Evolutionary conservation across 1,140 invertebrate genomes (phyloP).

Genomic region (Bombus picipes): DNA sequence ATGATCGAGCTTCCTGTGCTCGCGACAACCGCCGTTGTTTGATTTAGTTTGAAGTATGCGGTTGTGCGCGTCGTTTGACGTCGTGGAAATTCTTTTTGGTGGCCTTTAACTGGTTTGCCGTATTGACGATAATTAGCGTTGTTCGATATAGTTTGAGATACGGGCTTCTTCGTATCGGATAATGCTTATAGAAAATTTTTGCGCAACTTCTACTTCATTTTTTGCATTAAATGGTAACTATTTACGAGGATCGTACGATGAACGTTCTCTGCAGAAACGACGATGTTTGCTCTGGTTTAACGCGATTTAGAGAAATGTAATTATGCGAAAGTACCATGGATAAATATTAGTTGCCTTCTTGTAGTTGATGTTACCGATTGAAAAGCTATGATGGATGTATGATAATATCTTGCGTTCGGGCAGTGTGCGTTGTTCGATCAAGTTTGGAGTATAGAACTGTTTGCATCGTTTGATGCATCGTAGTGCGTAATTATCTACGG

Average conservation of each 20-base stretch:
- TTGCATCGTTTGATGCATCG: not conserved
- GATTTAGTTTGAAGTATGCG: not conserved
- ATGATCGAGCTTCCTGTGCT: not conserved
- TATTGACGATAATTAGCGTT: not conserved
- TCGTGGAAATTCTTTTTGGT: not conserved
- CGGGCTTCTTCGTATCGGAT: no score
- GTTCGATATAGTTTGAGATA: not conserved
- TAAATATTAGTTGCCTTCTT: no score
- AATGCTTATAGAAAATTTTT: no score
- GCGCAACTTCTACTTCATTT: no score
- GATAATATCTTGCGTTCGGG: no score
- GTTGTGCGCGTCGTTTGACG: not conserved
- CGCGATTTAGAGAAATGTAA: not conserved
- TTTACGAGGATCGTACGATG: no score
- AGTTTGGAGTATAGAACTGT: not conserved
- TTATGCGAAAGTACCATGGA: not conserved
- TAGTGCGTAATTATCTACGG: not conserved
- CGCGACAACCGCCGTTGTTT: not conserved
- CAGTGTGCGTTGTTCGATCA: not conserved
- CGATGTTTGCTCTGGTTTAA: not conserved
- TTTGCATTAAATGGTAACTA: accelerated
- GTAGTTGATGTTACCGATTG: no score
- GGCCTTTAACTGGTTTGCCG: not conserved
- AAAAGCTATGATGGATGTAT: no score
- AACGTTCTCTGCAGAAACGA: no score